phyloP scores from a whole-genome alignment of 2,888 invertebrate genomes.

The Geotrupes spiniger region DNA sequence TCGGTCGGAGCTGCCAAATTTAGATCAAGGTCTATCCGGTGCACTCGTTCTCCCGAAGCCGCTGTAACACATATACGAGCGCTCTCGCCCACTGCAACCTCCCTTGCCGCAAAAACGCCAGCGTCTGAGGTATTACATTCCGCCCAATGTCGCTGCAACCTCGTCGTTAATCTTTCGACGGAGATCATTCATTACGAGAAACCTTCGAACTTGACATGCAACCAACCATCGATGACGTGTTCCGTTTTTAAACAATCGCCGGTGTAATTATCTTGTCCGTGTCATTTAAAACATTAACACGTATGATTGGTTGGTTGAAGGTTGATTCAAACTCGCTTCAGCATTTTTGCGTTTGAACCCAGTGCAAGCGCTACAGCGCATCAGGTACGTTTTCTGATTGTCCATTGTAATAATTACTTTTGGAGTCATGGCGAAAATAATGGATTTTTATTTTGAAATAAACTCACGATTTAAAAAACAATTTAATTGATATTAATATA shows the following conservation, averaged over 20 bases:
- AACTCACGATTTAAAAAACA: too few species aligned
- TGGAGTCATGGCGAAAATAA: too few species aligned
- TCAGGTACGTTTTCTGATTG: too few species aligned
- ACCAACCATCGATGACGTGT: slow-evolving; percentile 23
- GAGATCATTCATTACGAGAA: background rate
- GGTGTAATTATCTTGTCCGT: slow-evolving; percentile 4
- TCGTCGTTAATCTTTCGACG: background rate
- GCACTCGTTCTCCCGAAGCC: slow-evolving; percentile 3
- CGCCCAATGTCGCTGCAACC: background rate
- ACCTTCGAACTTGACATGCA: slow-evolving; percentile 1
- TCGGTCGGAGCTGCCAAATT: slow-evolving; percentile 35
- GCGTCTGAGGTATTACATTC: background rate
- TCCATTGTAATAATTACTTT: too few species aligned
- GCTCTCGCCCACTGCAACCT: background rate
- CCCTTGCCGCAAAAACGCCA: background rate
- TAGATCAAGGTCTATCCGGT: slow-evolving; percentile 33
- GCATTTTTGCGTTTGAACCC: background rate
- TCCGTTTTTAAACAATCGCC: slow-evolving; percentile 13
- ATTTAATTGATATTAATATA: too few species aligned
- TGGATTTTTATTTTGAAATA: too few species aligned
- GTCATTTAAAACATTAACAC: too few species aligned
- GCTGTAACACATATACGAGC: background rate
- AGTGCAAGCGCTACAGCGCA: too few species aligned
- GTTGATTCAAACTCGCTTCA: background rate
- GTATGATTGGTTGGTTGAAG: background rate